Evolutionary conservation across 2,113 vertebrate species (phyloP).

Genomic region (Cryptomyrus ogoouensis): DNA sequence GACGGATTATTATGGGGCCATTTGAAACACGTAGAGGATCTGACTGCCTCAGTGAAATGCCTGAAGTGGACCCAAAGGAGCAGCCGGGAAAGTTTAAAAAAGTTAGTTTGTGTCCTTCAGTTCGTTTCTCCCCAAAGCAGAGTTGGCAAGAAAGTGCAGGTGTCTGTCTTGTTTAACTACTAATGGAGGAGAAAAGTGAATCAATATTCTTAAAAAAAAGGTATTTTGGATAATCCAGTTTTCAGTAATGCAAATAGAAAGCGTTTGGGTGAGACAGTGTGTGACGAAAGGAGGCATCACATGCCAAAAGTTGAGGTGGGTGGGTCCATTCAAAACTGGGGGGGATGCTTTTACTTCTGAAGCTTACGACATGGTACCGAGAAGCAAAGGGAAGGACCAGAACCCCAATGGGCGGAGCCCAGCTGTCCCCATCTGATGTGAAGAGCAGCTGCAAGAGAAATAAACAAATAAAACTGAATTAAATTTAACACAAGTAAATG

Average conservation of each 20-base stretch:
- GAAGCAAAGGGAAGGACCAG: conserved; percentile 7
- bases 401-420: not conserved
- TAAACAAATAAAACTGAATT: not conserved
- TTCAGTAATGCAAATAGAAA: conserved; percentile 37
- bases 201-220: conserved; percentile 46
- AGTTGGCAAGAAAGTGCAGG: conserved; percentile 35
- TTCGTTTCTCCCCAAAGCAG: conserved; percentile 3
- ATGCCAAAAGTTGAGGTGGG: not conserved
- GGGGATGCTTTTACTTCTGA: conserved; percentile 18
- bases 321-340: not conserved
- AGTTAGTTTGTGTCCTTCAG: conserved; percentile 4
- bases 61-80: not conserved
- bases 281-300: conserved; percentile 31
- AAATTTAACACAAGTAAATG: not conserved
- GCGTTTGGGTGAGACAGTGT: conserved; percentile 33
- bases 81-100: not conserved
- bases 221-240: conserved; percentile 55
- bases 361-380: conserved; percentile 32
- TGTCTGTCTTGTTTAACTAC: conserved; percentile 39
- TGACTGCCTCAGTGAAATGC: not conserved
- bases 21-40: not conserved
- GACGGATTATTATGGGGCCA: not conserved
- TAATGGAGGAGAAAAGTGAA: conserved; percentile 49
- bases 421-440: not conserved
- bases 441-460: not conserved